Base-by-base conservation (phyloP, 2,113 vertebrate species). In the Chloebia gouldiae region DNA sequence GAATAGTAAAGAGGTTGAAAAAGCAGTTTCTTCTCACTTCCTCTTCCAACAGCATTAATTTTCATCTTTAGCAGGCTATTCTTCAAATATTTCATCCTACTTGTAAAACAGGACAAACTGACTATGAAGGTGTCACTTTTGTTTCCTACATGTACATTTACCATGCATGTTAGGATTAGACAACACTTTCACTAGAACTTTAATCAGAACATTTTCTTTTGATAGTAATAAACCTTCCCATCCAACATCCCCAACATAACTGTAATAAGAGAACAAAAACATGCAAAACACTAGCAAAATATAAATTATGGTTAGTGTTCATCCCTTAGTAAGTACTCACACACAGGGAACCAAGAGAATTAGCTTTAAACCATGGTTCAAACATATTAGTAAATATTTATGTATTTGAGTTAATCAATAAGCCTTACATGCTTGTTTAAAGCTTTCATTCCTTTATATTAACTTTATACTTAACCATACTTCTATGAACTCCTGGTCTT, bases 371-470 rank as follows among this genome's bases (percentile, higher is more conserved):
- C 68, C 88, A 95, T 91, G 42, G 82, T 80, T 66, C 94, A 98
- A 97, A 96, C 92, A 78, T 70, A 97, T 98, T 98, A 98, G 98
- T 98, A 97, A 81, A 96, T 97, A 95, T 90, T 95, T 90, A 94
- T 44, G 33, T 88, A 89, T 92, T 77, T 70, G 70, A 95, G 96
- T 97, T 97, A 98, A 97, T 96, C 83, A 83, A 63, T 86, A 97
- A 96, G 94, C 96, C 83, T 96, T 73, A 97, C 98, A 98, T 98
- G 98, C 98, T 95, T 97, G 94, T 97, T 98, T 97, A 98, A 97
- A 95, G 91, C 57, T 87, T 96, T 95, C 96, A 94, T 95, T 96
- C 95, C 95, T 91, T 70, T 91, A 96, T 92, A 82, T 68, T 80
- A 94, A 91, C 78, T 95, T 97, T 90, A 98, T 98, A 98, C 98